Conservation (phyloP, 2,888 invertebrate genomes). For the Encarsia formosa region DNA sequence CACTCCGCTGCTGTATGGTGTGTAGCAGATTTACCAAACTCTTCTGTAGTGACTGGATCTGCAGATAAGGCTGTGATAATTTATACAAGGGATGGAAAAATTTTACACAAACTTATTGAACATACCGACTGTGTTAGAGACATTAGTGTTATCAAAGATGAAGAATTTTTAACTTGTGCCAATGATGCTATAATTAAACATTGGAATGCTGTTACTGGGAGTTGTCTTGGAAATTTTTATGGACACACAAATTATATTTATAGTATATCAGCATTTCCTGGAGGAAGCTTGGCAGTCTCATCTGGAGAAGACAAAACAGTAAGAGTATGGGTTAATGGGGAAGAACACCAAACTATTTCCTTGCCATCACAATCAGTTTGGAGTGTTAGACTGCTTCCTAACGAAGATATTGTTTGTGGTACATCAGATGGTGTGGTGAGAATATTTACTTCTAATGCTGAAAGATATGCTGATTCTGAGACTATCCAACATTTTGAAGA, state of each 20-base stretch:
- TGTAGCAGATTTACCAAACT: constrained; percentile 57
- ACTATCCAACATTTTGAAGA: constrained; percentile 64
- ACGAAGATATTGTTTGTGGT: constrained; percentile 88
- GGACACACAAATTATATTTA: constrained; percentile 91
- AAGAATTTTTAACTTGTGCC: constrained; percentile 81
- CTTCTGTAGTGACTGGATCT: constrained; percentile 78
- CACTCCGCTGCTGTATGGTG: constrained; percentile 82
- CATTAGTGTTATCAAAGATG: constrained; percentile 65
- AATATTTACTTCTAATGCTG: constrained; percentile 74
- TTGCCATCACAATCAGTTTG: constrained; percentile 88
- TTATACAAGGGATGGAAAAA: constrained; percentile 68
- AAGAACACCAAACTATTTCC: constrained; percentile 63
- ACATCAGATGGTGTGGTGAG: constrained; percentile 74
- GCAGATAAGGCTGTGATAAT: constrained; percentile 88
- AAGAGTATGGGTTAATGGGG: constrained; percentile 70
- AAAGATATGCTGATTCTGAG: constrained; percentile 64
- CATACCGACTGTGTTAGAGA: constrained; percentile 91
- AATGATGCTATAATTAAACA: constrained; percentile 86
- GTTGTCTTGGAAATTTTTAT: constrained; percentile 70
- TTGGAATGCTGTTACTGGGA: constrained; percentile 76
- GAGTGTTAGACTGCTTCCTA: constrained; percentile 74
- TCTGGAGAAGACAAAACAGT: constrained; percentile 87
- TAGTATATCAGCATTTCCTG: constrained; percentile 48
- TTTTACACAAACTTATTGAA: constrained; percentile 55
- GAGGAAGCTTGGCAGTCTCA: constrained; percentile 67